Conservation (phyloP, 2,888 invertebrate genomes). For the Agriotes lineatus region DNA sequence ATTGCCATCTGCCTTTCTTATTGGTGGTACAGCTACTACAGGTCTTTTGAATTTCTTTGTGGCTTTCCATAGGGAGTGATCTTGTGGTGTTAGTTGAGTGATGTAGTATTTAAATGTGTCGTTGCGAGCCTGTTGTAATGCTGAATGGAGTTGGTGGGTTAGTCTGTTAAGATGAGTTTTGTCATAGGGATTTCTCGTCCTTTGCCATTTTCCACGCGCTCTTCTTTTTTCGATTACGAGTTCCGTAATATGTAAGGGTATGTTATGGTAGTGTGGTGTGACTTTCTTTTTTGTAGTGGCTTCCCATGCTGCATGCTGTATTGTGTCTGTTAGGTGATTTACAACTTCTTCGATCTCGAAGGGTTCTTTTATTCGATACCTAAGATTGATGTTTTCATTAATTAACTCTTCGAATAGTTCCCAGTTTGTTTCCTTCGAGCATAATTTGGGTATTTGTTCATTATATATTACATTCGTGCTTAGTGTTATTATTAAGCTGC, state of each 20-base stretch:
- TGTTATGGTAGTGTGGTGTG: background rate
- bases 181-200: background rate
- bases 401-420: background rate
- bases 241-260: background rate
- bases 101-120: background rate
- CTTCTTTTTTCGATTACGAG: background rate
- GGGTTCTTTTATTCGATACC: background rate
- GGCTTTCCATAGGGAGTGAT: background rate
- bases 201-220: background rate
- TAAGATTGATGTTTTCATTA: background rate
- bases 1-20: background rate
- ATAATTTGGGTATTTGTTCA: slow-evolving; percentile 1
- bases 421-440: slow-evolving; percentile 6
- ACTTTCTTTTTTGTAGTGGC: background rate
- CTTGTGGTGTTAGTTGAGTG: background rate
- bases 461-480: background rate
- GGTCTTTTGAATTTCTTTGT: slow-evolving; percentile 2
- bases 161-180: background rate
- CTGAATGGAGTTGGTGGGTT: slow-evolving; percentile 1
- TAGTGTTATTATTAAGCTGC: background rate
- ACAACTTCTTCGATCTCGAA: background rate
- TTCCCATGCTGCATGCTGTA: slow-evolving; percentile 4
- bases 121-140: background rate
- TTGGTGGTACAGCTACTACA: slow-evolving; percentile 4
- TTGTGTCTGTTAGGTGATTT: background rate